Percentiles rank a stretch among this genome's conserved stretches.
Conservation (phyloP, 2,113 vertebrate genomes). For the Capreolus pygargus region DNA sequence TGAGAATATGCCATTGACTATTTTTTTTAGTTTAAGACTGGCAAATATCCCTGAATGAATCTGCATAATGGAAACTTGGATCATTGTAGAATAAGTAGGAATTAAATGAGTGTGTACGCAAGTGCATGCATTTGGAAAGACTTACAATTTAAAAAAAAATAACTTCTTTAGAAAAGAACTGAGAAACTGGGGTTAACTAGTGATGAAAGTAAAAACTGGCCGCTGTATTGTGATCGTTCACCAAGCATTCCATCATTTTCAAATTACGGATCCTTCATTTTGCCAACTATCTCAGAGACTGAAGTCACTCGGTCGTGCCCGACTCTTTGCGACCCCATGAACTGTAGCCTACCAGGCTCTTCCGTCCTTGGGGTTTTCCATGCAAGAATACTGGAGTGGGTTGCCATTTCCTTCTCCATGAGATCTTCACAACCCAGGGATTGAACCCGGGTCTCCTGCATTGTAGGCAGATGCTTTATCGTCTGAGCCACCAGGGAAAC, state of each 20-base stretch:
- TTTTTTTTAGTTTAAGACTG: not conserved
- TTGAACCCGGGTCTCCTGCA: too few relatives aligned
- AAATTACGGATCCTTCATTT: not conserved
- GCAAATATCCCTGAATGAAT: not conserved
- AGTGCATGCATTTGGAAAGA: not conserved
- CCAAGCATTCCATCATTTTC: not conserved
- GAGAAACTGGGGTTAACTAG: not conserved
- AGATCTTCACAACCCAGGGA: too few relatives aligned
- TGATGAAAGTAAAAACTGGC: not conserved
- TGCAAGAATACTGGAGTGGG: too few relatives aligned
- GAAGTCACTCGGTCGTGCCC: too few relatives aligned
- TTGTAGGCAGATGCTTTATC: too few relatives aligned
- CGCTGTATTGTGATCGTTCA: not conserved
- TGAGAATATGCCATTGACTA: not conserved
- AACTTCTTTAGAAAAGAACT: not conserved
- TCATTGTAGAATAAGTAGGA: not conserved
- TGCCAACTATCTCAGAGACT: not conserved
- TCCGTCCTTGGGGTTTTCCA: too few relatives aligned
- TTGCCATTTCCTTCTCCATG: too few relatives aligned
- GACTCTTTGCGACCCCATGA: too few relatives aligned
- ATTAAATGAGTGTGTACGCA: not conserved
- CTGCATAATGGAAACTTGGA: not conserved
- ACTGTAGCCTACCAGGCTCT: too few relatives aligned
- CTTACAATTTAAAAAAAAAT: not conserved
- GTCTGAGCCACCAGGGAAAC: too few relatives aligned